Evolutionary conservation across 2,888 invertebrate species (phyloP).

Genomic region (Plusia festucae): DNA sequence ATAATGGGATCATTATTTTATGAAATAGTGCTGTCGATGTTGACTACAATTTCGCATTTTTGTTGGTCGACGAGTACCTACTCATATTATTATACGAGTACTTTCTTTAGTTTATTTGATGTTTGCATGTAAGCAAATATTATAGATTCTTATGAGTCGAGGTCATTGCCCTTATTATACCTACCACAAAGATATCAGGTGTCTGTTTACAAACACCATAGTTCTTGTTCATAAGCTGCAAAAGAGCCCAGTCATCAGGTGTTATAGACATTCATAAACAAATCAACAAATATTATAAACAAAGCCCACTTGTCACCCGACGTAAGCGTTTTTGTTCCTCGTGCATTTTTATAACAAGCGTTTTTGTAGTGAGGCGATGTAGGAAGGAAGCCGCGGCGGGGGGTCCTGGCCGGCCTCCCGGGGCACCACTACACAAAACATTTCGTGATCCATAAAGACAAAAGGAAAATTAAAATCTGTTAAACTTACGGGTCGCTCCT

Average conservation of each 20-base stretch:
- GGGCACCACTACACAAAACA: constrained; percentile 86
- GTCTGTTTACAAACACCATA: constrained; percentile 54
- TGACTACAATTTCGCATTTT: neutral
- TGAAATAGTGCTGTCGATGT: neutral
- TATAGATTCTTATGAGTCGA: constrained; percentile 11
- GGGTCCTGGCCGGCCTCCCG: constrained; percentile 82
- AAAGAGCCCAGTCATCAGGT: constrained; percentile 80
- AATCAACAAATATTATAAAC: constrained; percentile 87
- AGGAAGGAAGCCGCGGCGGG: constrained; percentile 88
- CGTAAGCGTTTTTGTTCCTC: constrained; percentile 85
- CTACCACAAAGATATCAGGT: constrained; percentile 50
- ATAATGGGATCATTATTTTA: constrained; percentile 4
- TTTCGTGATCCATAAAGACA: constrained; percentile 89
- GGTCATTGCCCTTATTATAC: constrained; percentile 10
- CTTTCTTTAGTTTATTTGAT: neutral
- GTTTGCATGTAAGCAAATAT: constrained; percentile 10
- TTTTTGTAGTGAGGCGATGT: constrained; percentile 86
- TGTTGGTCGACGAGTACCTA: neutral
- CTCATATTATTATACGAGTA: too few species aligned
- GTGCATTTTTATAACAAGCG: constrained; percentile 86
- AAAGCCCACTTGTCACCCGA: constrained; percentile 88
- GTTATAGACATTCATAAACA: constrained; percentile 83
- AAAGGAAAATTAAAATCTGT: constrained; percentile 88
- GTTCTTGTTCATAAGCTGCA: constrained; percentile 60
- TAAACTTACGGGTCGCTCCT: constrained; percentile 77